phyloP scores from a whole-genome alignment of 1,140 invertebrate species.

The Drosophila orosa region DNA sequence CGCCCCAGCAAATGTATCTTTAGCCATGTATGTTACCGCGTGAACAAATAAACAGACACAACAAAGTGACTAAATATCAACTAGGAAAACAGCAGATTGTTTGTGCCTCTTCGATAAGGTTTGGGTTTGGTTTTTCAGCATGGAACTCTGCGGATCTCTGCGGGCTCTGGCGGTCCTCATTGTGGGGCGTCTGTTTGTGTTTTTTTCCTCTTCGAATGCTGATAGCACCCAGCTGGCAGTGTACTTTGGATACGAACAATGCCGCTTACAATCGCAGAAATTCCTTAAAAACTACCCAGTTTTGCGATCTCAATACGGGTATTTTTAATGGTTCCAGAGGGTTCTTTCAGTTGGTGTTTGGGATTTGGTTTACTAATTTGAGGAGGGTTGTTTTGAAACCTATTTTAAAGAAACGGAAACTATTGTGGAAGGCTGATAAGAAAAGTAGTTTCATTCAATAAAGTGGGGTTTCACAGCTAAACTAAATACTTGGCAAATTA shows the following conservation, averaged over 20 bases:
- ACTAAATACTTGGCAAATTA: neutral
- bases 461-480: no score
- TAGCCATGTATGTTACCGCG: constrained; percentile 67
- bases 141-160: constrained; percentile 32
- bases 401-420: neutral
- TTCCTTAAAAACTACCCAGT: neutral
- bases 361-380: neutral
- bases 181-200: constrained; percentile 34
- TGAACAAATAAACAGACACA: constrained; percentile 69
- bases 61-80: constrained; percentile 49
- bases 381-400: neutral
- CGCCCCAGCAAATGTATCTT: constrained; percentile 70
- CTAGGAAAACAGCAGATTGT: constrained; percentile 33
- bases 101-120: constrained; percentile 29
- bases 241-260: constrained; percentile 54
- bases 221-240: constrained; percentile 42
- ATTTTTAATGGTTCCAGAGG: neutral
- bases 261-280: constrained; percentile 13
- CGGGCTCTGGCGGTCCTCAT: constrained; percentile 8
- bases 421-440: neutral
- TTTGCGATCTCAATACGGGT: neutral
- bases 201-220: constrained; percentile 30
- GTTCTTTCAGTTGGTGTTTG: neutral
- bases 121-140: constrained; percentile 24
- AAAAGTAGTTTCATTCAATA: neutral